phyloP scores from a whole-genome alignment of 2,888 invertebrate genomes.

The Aporophyla lueneburgensis region DNA sequence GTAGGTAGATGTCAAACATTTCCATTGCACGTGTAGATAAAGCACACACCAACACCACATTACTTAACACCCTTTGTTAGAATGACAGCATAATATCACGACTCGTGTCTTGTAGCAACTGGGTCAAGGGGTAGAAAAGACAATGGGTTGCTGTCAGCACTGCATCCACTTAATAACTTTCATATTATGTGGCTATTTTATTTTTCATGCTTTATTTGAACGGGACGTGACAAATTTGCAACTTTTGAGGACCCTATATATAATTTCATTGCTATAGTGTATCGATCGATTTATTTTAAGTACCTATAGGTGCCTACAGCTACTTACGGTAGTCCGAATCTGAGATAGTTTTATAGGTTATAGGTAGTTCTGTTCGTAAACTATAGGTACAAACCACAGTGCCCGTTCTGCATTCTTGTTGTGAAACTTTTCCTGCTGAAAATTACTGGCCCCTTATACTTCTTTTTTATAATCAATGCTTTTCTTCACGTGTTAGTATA shows the following conservation, averaged over 20 bases:
- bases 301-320: not conserved
- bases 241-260: not conserved
- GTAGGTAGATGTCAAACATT: not conserved
- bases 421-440: too few species aligned
- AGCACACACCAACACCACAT: not conserved
- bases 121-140: slow-evolving; percentile 69
- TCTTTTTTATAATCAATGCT: too few species aligned
- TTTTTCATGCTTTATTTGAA: slow-evolving; percentile 10
- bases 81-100: slow-evolving; percentile 45
- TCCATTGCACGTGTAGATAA: not conserved
- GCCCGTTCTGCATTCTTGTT: not conserved
- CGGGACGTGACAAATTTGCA: not conserved
- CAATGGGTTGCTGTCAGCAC: slow-evolving; percentile 58
- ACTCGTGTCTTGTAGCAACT: slow-evolving; percentile 53
- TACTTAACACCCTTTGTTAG: slow-evolving; percentile 32
- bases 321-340: not conserved
- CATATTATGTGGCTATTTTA: slow-evolving; percentile 26
- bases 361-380: not conserved
- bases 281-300: not conserved
- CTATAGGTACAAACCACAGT: too few species aligned
- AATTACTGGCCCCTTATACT: too few species aligned
- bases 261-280: not conserved
- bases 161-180: slow-evolving; percentile 52
- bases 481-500: too few species aligned
- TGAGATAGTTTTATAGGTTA: not conserved